A percentile compares a stretch with the other conserved stretches of the same genome.
Conservation (phyloP, 1,140 invertebrate species). For the Procambarus virginalis region DNA sequence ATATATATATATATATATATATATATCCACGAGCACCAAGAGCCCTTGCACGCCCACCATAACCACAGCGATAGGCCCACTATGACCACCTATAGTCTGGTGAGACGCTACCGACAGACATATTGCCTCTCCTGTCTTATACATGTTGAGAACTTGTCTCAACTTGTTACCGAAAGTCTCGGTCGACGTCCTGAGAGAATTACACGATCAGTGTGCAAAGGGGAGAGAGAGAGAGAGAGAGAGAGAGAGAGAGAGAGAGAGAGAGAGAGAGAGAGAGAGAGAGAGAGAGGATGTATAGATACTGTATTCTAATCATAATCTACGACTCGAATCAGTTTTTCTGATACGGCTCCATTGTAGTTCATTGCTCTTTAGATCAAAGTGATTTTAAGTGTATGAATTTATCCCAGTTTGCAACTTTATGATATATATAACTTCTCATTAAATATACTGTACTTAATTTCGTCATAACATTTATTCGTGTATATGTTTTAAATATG, state of each 20-base stretch:
- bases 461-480: too few species aligned
- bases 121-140: neutral
- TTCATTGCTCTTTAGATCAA: too few species aligned
- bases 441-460: too few species aligned
- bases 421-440: too few species aligned
- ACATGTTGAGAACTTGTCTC: neutral
- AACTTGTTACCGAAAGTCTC: neutral
- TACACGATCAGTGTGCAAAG: neutral
- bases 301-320: neutral
- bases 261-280: constrained; percentile 7
- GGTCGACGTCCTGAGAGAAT: neutral
- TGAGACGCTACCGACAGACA: neutral
- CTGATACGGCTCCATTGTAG: too few species aligned
- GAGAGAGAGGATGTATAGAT: neutral
- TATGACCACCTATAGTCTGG: neutral
- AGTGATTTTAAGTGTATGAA: too few species aligned
- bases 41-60: too few species aligned
- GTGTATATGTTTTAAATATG: too few species aligned
- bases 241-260: constrained; percentile 1
- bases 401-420: too few species aligned
- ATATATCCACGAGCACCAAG: too few species aligned
- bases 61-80: neutral
- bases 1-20: too few species aligned
- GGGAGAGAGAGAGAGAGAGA: neutral
- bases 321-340: too few species aligned